These are phyloP conservation scores for Astropecten irregularis DNA, from an alignment of 53 echinoderm and acorn worm species.

Conservation along the genomic window DNA sequence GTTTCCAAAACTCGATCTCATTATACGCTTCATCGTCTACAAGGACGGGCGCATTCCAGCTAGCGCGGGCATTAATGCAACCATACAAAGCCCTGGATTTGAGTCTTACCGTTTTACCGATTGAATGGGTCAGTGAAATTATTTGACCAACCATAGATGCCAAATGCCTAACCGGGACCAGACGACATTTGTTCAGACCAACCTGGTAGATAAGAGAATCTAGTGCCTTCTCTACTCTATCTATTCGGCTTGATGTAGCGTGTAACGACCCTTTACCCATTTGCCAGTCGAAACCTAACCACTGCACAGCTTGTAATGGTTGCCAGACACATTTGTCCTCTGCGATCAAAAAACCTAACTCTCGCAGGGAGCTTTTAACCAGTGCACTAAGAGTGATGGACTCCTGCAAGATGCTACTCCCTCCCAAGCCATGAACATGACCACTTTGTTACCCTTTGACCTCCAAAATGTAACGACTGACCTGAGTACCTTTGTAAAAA, in stretches of 20 bases:
- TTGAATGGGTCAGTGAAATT: slow-evolving; percentile 1
- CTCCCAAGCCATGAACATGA: slow-evolving; percentile 18
- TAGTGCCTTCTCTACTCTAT: not conserved
- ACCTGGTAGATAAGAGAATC: not conserved
- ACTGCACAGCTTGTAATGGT: slow-evolving; percentile 1
- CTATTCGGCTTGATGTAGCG: not conserved
- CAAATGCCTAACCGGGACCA: not conserved
- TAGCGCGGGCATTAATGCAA: not conserved
- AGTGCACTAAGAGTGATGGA: not conserved
- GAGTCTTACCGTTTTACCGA: not conserved
- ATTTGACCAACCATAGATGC: slow-evolving; percentile 19
- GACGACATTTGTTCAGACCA: not conserved
- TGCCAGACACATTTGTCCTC: slow-evolving; percentile 6
- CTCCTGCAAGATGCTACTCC: not conserved
- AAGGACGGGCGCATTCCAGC: no score
- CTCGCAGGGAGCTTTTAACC: not conserved
- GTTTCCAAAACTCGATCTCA: not conserved
- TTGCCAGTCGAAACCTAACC: not conserved
- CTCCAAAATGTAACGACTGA: not conserved
- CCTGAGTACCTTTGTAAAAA: not conserved
- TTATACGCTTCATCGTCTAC: not conserved
- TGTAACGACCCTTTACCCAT: not conserved
- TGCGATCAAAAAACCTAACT: not conserved
- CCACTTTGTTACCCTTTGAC: not conserved
- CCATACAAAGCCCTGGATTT: slow-evolving; percentile 14